Evolutionary conservation across 2,797 vertebrate species (phyloP), one percentile per base, ranked within the genome.

Genomic region (Lagothrix lagotricha): DNA sequence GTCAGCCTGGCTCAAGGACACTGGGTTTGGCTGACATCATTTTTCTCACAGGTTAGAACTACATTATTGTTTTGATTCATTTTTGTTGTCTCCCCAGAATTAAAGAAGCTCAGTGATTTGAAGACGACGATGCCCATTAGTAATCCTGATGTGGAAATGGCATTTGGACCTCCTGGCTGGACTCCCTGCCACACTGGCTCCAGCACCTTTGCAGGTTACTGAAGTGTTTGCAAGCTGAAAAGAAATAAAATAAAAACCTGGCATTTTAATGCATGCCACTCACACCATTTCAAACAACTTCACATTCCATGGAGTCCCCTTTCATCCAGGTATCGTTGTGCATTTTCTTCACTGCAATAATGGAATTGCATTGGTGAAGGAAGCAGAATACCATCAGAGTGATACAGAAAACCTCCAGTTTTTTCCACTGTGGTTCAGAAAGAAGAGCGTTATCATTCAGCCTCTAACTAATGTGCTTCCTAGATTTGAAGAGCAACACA

Each of bases 191-290:
- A 19, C 7, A 19, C 19, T 0, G 9, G 17, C 64, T 19, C 2
- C 19, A 22, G 75, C 64, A 26, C 26, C 90, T 76, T 39, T 26
- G n/a, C 41, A 52, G 20, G 50, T 33, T 46, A 11, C 48, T 9
- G 0, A 13, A 33, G 15, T 3, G 3, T 28, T 12, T 2, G 19
- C 9, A 2, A 52, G 24, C 24, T 0, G 5, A 36, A 50, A 48
- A 36, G 2, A n/a, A 36, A 30, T 5, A 11, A n/a, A 73, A 15
- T 11, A 39, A 77, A 72, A 80, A 36, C n/a, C 48, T 22, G 14
- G 14, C 24, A 7, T 79, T 79, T 77, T 46, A 80, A 52, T 57
- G 26, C 41, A 67, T 26, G 4, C 33, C n/a, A 24, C 80, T 73
- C 44, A 64, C n/a, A 92, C 46, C 2, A 52, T 64, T 58, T n/a